phyloP scores from a whole-genome alignment of 2,113 vertebrate genomes.

The Indri indri region DNA sequence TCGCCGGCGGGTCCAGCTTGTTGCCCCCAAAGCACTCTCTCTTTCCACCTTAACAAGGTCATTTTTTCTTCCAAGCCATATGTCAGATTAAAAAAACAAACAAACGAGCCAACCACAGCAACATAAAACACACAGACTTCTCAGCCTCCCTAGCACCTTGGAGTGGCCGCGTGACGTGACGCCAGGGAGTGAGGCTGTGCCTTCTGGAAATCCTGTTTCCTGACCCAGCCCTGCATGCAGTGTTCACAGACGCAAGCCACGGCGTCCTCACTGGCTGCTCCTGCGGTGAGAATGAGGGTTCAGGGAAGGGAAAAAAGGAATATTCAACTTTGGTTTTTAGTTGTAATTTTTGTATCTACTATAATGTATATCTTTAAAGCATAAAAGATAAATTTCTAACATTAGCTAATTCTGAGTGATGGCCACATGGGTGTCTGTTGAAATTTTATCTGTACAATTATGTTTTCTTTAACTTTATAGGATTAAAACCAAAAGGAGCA shows the following conservation, averaged over 20 bases:
- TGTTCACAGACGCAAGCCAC: background rate
- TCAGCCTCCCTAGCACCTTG: background rate
- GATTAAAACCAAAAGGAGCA: background rate
- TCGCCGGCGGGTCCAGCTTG: background rate
- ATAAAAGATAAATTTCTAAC: background rate
- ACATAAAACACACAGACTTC: background rate
- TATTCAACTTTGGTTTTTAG: background rate
- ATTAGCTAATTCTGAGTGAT: background rate
- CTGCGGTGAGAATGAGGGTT: background rate
- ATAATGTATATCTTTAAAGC: background rate
- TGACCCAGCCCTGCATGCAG: background rate
- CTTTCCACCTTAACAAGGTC: background rate
- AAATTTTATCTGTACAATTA: background rate
- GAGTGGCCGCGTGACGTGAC: background rate
- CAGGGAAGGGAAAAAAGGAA: background rate
- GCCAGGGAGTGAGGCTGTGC: background rate
- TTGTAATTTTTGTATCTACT: background rate
- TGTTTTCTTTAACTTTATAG: background rate
- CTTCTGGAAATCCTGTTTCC: background rate
- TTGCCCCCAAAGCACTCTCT: background rate
- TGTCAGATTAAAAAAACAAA: background rate
- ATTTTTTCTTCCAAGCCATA: background rate
- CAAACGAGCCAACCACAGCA: background rate
- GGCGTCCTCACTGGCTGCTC: background rate
- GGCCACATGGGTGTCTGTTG: background rate